Conservation (phyloP, 2,113 vertebrate genomes). For the Equus przewalskii region DNA sequence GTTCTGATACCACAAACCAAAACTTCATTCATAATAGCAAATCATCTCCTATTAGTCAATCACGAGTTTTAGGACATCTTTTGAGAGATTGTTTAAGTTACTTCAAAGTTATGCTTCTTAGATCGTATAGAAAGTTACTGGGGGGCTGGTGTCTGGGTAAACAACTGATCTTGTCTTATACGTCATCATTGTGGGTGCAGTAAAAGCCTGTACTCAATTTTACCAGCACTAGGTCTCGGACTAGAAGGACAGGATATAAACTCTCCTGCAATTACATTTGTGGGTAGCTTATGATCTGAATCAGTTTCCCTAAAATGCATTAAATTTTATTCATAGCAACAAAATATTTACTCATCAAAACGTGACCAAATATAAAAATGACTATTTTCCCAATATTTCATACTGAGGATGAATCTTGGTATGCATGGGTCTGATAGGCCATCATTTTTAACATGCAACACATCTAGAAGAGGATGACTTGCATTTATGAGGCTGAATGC, state of each 20-base stretch:
- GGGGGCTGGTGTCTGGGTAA: background rate
- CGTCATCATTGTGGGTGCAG: background rate
- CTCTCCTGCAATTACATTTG: constrained; percentile 13
- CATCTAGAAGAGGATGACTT: constrained; percentile 11
- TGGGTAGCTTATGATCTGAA: background rate
- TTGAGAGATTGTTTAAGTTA: background rate
- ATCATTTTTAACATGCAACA: constrained; percentile 1
- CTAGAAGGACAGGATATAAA: background rate
- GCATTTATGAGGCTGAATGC: constrained; percentile 62
- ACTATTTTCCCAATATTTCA: background rate
- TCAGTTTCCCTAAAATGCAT: background rate
- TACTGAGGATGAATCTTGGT: background rate
- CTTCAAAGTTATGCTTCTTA: background rate
- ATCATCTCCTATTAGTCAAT: background rate
- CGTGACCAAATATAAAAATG: background rate
- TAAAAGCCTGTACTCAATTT: background rate
- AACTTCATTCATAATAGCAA: background rate
- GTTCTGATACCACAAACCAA: constrained; percentile 33
- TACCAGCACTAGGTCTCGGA: background rate
- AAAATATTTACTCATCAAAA: constrained; percentile 52
- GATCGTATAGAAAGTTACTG: background rate
- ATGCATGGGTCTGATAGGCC: background rate
- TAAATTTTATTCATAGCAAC: constrained; percentile 36
- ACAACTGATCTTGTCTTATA: background rate
- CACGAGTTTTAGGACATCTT: background rate